Base-by-base conservation (phyloP, 1,140 invertebrate genomes). In the Calliopsis andreniformis region DNA sequence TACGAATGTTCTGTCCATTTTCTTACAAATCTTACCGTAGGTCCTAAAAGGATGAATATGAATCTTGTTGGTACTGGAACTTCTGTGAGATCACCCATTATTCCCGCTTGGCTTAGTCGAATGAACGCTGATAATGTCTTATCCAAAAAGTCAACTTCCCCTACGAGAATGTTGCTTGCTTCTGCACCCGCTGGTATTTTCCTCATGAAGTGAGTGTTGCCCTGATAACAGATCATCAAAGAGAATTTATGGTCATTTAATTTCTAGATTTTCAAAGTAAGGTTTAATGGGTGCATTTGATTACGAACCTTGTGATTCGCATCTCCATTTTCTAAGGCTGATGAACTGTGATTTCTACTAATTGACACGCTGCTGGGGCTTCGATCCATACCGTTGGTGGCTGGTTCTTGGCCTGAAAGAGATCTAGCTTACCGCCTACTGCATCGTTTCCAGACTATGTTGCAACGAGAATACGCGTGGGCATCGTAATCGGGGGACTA, bases 141-240 rank as follows among this genome's bases (percentile, higher is more conserved):
- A 64, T 98, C 95, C 28, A 99, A 93, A 90, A 99, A 99, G 89
- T 99, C 98, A 4, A 99, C 97, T 93, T 99, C 98, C 12, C 99
- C 99, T 1, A 99, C 98, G 12, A 99, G 93, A 85, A 99, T 98
- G 90, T 99, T 99, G 59, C 97, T 97, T 2, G 98, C 98, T 92
- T 99, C 98, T 0, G 98, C 97, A 25, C 98, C 98, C 0, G 95
- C 94, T n/a, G 98, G 98, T 87, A 99, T 98, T 93, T 99, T 99
- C 49, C 97, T 94, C 97, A 99, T 98, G 85, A 99, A 99, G 85
- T 98, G 95, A 62, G 95, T 96, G 91, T 99, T 99, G 56, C 94
- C 94, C 94, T 97, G 93, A 79, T 86, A 87, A 84, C 73, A 63
- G 63, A 76, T 4, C 10, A 5, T 6, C 42, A n/a, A 43, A 42